These are phyloP conservation scores for Camelus dromedarius DNA, from an alignment of 2,113 vertebrate genomes.

Conservation along the genomic window DNA sequence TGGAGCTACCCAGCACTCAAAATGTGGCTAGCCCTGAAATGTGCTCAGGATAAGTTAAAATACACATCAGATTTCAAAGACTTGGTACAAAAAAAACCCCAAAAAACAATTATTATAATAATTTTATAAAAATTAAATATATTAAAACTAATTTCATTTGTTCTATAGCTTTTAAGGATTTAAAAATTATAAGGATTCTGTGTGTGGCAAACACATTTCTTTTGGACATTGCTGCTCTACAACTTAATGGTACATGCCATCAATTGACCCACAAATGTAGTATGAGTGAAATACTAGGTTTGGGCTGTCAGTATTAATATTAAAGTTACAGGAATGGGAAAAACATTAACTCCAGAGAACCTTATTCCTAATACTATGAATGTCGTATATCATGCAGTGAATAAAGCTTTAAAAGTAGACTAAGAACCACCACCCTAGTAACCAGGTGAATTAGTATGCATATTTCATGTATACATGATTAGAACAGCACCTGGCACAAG, in stretches of 20 bases:
- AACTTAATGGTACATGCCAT: not conserved
- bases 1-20: not conserved
- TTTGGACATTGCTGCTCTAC: not conserved
- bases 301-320: not conserved
- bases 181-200: not conserved
- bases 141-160: not conserved
- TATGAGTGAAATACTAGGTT: not conserved
- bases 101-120: not conserved
- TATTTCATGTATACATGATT: not conserved
- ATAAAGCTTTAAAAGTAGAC: not conserved
- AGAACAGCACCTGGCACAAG: not conserved
- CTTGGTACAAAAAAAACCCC: not conserved
- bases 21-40: not conserved
- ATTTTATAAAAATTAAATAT: not conserved
- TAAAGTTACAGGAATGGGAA: not conserved
- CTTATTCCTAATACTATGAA: conserved; percentile 7
- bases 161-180: not conserved
- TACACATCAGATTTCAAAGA: not conserved
- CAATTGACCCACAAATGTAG: conserved; percentile 6
- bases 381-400: not conserved
- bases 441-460: not conserved
- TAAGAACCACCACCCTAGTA: not conserved
- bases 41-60: conserved; percentile 2
- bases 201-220: not conserved
- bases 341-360: not conserved